These are phyloP conservation scores for Pseudomyrmex flavicornis DNA, from an alignment of 1,140 invertebrate genomes.

Conservation along the genomic window DNA sequence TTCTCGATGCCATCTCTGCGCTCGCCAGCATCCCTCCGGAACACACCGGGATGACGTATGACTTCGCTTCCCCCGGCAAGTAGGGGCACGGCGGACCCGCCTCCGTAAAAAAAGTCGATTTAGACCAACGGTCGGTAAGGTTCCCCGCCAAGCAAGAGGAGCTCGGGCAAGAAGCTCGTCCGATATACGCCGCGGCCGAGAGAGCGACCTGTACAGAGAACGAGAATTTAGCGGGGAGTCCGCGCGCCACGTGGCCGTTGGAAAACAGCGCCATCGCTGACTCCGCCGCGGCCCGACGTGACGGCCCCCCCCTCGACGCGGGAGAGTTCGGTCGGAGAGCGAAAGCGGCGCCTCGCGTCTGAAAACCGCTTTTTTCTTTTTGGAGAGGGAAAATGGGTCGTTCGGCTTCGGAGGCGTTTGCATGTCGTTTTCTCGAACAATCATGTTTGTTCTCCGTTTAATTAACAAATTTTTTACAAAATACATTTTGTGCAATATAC, in stretches of 20 bases:
- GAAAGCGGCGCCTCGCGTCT: slow-evolving; percentile 44
- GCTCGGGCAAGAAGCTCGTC: slow-evolving; percentile 56
- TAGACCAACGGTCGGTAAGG: slow-evolving; percentile 69
- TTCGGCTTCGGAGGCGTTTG: not conserved
- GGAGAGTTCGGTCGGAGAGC: slow-evolving; percentile 26
- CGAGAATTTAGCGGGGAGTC: slow-evolving; percentile 34
- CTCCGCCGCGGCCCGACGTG: not conserved
- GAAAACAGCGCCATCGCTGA: slow-evolving; percentile 47
- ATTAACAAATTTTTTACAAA: not conserved
- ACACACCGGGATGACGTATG: slow-evolving; percentile 28
- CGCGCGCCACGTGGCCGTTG: not conserved
- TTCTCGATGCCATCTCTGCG: slow-evolving; percentile 63
- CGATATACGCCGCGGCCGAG: slow-evolving; percentile 55
- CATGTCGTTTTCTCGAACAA: not conserved
- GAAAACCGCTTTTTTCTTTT: slow-evolving; percentile 60
- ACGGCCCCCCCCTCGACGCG: slow-evolving; percentile 14
- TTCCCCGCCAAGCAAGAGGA: slow-evolving; percentile 32
- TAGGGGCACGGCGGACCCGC: not conserved
- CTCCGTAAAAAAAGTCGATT: slow-evolving; percentile 37
- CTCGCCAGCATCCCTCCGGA: slow-evolving; percentile 18
- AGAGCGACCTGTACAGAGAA: slow-evolving; percentile 21
- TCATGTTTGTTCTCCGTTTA: not conserved
- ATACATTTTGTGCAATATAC: not conserved
- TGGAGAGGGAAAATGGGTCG: slow-evolving; percentile 24
- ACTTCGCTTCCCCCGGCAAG: slow-evolving; percentile 37